Evolutionary conservation across 1,140 invertebrate genomes (phyloP).

Genomic region (Polyergus mexicanus): DNA sequence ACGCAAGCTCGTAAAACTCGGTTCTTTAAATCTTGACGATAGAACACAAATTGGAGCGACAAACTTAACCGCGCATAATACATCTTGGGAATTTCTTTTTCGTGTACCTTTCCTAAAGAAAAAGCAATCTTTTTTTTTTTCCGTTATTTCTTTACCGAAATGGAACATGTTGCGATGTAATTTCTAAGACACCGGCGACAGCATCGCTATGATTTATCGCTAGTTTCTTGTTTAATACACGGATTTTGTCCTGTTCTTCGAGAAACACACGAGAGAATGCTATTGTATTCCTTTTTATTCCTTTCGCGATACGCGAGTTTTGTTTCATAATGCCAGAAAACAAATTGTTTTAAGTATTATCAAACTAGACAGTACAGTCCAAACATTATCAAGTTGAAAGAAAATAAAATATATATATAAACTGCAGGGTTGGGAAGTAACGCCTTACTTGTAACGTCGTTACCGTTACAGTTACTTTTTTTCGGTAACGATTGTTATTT

Average conservation of each 20-base stretch:
- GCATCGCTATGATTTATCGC: slow-evolving; percentile 23
- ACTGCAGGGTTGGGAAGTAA: no score
- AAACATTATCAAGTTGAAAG: background rate
- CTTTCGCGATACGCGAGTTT: background rate
- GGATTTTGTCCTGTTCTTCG: background rate
- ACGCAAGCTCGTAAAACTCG: background rate
- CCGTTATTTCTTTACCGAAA: background rate
- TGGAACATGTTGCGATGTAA: slow-evolving; percentile 18
- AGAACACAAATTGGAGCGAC: background rate
- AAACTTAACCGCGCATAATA: background rate
- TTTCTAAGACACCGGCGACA: background rate
- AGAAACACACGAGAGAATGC: background rate
- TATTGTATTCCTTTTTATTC: slow-evolving; percentile 19
- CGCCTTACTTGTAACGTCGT: no score
- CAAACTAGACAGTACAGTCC: background rate
- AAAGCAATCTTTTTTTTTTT: slow-evolving; percentile 2
- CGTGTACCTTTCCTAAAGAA: background rate
- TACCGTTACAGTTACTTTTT: no score
- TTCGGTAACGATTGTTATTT: no score
- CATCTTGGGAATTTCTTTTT: background rate
- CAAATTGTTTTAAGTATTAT: background rate
- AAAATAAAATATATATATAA: no score
- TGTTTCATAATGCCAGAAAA: background rate
- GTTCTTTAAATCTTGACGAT: background rate
- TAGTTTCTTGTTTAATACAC: background rate